phyloP scores from a whole-genome alignment of 1,140 invertebrate species.

The Aporrectodea caliginosa region DNA sequence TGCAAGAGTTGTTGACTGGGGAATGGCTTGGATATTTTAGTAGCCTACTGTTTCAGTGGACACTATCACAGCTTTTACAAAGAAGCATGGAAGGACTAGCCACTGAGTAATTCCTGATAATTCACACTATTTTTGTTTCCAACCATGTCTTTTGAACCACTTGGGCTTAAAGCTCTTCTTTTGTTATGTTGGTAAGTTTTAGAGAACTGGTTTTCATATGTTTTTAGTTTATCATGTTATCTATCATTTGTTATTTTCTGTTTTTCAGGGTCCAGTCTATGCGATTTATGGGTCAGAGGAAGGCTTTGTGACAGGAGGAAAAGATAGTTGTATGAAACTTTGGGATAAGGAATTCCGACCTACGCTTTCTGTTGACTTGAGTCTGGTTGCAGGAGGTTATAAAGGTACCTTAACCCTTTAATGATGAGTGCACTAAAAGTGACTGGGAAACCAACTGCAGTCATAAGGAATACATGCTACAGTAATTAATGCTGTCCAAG shows the following conservation, averaged over 20 bases:
- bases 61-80: no score
- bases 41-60: no score
- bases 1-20: no score
- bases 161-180: not conserved
- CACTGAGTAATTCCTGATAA: not conserved
- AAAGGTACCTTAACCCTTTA: not conserved
- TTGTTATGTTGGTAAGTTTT: conserved; percentile 4
- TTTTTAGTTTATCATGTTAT: not conserved
- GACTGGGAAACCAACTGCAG: not conserved
- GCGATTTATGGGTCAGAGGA: conserved; percentile 46
- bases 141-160: no score
- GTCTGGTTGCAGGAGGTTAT: not conserved
- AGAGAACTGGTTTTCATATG: not conserved
- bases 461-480: not conserved
- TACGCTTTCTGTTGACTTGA: conserved; percentile 47
- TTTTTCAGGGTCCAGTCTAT: conserved; percentile 47
- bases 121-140: not conserved
- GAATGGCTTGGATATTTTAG: no score
- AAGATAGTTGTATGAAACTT: conserved; percentile 50
- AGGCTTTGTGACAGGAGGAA: conserved; percentile 52
- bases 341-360: conserved; percentile 53
- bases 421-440: no score
- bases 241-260: not conserved
- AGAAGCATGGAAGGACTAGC: no score
- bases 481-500: no score